Percentiles rank a stretch among this genome's conserved stretches.
Evolutionary conservation across 2,113 vertebrate species (phyloP).

Genomic region (Mesitornis unicolor): DNA sequence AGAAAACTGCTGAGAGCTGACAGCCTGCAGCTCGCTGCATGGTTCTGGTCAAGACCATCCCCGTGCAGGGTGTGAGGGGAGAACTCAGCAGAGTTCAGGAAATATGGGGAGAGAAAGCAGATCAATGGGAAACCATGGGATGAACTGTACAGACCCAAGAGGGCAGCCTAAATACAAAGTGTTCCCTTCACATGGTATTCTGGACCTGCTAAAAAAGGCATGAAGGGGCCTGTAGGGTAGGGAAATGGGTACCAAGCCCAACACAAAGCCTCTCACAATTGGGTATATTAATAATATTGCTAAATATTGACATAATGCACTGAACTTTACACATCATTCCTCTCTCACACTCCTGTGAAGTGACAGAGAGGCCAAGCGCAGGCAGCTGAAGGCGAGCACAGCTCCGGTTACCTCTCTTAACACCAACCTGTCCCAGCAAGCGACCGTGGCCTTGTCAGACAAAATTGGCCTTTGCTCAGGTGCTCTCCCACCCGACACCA

Average conservation of each 20-base stretch:
- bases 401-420: background rate
- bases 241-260: background rate
- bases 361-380: background rate
- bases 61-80: fast-evolving
- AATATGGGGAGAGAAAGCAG: background rate
- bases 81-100: background rate
- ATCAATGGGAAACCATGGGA: background rate
- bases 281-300: background rate
- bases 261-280: background rate
- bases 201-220: background rate
- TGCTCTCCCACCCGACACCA: background rate
- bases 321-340: background rate
- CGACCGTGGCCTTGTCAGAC: background rate
- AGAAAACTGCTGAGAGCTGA: background rate
- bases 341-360: background rate
- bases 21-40: background rate
- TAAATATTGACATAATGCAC: background rate
- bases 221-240: background rate
- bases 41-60: background rate
- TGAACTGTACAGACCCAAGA: background rate
- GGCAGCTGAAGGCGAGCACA: background rate
- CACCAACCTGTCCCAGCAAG: background rate
- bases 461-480: background rate
- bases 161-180: background rate
- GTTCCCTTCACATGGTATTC: background rate